Evolutionary conservation across 2,797 vertebrate species (phyloP), one percentile per base, ranked within the genome.

Genomic region (Tokudaia tokunoshimensis): DNA sequence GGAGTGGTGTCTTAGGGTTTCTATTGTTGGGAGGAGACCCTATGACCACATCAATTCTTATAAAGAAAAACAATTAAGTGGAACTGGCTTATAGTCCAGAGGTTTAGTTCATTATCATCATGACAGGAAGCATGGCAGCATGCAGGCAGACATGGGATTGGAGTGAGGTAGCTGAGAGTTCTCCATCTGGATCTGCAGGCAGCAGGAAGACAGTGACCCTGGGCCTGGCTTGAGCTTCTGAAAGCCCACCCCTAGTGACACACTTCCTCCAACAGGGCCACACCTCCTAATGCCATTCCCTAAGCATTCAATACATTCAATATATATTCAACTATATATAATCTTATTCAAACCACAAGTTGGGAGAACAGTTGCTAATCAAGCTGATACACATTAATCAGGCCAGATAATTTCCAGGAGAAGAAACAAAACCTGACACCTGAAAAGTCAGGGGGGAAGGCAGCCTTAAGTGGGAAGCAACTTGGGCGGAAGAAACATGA

Each of bases 371-470:
- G 78, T 67, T 61, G 80, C 82, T 31, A 76, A 85, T 84, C 37
- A 93, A 81, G 96, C 50, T 29, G 87, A 78, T 34, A 89, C 1
- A 87, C 37, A 61, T 61, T 26, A 44, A 72, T 65, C 57, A 83
- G 88, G 79, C 37, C 81, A 86, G 89, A 76, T 85, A 63, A 95
- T 89, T 92, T 97, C 82, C 80, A 83, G 91, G 63, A 83, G 75
- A 20, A 96, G 91, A 91, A 47, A 84, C 94, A 88, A 93, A 93
- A 91, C 55, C 70, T 92, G 78, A 94, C 24, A 59, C 24, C 7
- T 44, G 84, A 59, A 89, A 89, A 95, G 82, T 57, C 26, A n/a
- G 41, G 3, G 41, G n/a, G 96, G 63, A 10, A 0, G 90, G 67
- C 72, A n/a, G 75, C 34, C n/a, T 65, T 79, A 26, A 37, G 93